Percentiles rank a stretch among this genome's conserved stretches.
Evolutionary conservation across 2,113 vertebrate genomes (phyloP).

Genomic region (Xiphophorus maculatus): DNA sequence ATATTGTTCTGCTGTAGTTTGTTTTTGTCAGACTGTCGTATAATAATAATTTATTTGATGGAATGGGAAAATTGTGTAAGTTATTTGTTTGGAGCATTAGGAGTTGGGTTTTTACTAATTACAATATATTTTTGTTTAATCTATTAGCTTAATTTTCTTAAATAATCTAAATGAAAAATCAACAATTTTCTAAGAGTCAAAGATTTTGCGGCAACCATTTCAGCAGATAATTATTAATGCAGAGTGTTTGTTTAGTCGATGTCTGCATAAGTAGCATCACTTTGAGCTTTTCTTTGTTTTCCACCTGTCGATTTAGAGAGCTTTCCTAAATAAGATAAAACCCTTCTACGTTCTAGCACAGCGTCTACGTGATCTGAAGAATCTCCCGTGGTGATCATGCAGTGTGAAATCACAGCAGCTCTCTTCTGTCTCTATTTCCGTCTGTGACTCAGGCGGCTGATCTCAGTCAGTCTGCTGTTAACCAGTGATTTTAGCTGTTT

Average conservation of each 20-base stretch:
- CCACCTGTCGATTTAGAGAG: background rate
- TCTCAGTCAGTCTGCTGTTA: conserved; percentile 47
- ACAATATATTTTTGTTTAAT: no score
- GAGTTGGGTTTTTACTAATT: no score
- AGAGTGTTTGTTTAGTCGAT: background rate
- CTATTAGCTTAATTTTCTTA: no score
- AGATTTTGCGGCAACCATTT: no score
- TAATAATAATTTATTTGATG: background rate
- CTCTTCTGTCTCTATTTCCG: conserved; percentile 30
- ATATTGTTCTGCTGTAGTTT: background rate
- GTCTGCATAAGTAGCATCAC: background rate
- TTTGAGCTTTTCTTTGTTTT: background rate
- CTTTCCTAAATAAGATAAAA: background rate
- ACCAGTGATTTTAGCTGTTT: conserved; percentile 56
- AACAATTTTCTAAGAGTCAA: no score
- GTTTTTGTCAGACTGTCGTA: background rate
- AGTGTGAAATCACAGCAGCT: conserved; percentile 61
- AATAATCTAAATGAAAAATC: no score
- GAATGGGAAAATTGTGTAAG: no score
- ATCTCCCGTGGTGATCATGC: conserved; percentile 34
- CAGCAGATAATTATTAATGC: no score
- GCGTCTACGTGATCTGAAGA: background rate
- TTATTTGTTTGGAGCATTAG: no score
- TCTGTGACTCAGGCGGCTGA: conserved; percentile 54
- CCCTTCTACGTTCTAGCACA: background rate